Conservation (phyloP, 2,888 invertebrate genomes). For the Marronus borbonicus region DNA sequence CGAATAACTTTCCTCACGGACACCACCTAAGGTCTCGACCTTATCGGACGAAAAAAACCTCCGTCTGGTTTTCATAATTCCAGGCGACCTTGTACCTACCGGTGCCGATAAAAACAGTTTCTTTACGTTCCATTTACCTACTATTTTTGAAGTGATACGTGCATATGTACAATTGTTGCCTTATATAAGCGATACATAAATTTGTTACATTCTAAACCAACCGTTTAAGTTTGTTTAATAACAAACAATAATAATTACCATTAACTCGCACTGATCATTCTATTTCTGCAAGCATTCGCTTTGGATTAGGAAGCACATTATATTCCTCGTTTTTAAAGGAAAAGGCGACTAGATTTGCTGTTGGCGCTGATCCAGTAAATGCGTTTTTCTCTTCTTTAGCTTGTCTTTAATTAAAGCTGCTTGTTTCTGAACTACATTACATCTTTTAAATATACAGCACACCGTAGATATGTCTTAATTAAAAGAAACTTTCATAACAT, state of each 20-base stretch:
- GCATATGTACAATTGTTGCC: neutral
- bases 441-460: neutral
- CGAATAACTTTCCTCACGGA: slow-evolving; percentile 29
- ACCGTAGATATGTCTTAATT: no score
- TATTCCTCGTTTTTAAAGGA: neutral
- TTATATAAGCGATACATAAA: no score
- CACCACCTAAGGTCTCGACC: slow-evolving; percentile 25
- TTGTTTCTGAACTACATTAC: neutral
- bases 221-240: no score
- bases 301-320: neutral
- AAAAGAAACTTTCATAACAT: no score
- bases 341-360: neutral
- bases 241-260: neutral
- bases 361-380: slow-evolving; percentile 3
- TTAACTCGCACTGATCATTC: neutral
- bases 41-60: slow-evolving; percentile 24
- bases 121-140: slow-evolving; percentile 7
- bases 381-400: neutral
- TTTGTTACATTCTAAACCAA: no score
- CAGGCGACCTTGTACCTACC: slow-evolving; percentile 12
- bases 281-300: neutral
- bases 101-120: neutral
- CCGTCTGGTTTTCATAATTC: slow-evolving; percentile 30
- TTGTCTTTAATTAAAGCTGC: slow-evolving; percentile 1
- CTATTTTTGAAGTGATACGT: neutral